Base-by-base conservation (phyloP, 1,140 invertebrate species). In the Papilio glaucus region DNA sequence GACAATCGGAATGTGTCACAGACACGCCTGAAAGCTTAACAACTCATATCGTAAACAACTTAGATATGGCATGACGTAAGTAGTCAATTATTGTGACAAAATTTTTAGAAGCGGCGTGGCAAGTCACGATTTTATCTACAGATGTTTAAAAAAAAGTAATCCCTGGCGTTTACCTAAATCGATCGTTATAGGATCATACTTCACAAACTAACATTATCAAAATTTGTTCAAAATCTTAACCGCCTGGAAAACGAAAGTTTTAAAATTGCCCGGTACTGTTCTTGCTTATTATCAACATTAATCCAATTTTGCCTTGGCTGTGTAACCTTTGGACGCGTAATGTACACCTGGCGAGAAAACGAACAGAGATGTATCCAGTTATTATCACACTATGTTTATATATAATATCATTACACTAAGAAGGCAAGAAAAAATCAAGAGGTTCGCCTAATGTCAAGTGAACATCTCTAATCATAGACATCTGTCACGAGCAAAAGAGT, bases 21-120 rank as follows among this genome's bases (percentile, higher is more conserved):
- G 84, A 85, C 78, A 88, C 84, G 85, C 82, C 75, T 79, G 78
- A 69, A 81, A 86, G 83, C 86, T 75, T 79, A 84, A 87, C 84
- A 81, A 78, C 39, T 74, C 70, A 73, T 77, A 80, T 75, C 65
- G 74, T 83, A 84, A 86, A 83, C 82, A 77, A 77, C 70, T 85
- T 82, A 61, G 76, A 78, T 77, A 80, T 71, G 80, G 61, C 69
- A 73, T 86, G 77, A 83, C 72, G 79, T 76, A 84, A 83, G 45
- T 53, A 26, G 61, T 42, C 9, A 65, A 72, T 67, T 65, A 77
- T 78, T 75, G 72, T 81, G 73, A 75, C 73, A 63, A 77, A 76
- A 75, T 74, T 71, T 45, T 70, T 60, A 41, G 18, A 12, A 29
- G 12, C 10, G 41, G 18, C 21, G 10, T 53, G 21, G 9, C 21